Base-by-base conservation (phyloP, 2,113 vertebrate genomes). In the Lutjanus erythropterus region DNA sequence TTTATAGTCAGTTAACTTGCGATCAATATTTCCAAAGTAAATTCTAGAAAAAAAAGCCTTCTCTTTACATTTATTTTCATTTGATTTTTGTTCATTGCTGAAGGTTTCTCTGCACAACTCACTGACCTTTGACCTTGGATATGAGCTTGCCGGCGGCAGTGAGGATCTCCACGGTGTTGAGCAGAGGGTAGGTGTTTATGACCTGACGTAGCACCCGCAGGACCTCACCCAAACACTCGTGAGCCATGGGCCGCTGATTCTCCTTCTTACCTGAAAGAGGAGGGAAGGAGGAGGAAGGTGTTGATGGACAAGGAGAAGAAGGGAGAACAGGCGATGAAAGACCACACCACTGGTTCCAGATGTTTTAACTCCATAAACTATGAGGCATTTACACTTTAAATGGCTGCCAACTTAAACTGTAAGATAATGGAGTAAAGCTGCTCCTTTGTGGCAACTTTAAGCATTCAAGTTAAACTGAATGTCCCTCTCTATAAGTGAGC, bases 151-250 rank as follows among this genome's bases (percentile, higher is more conserved):
- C 97, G 0, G 98, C 97, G 0, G 98, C 98, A 0, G 97, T 99
- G 84, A 99, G 96, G 2, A 96, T 98, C 94, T 99, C 98, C 93
- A 99, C 91, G 0, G 98, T 99, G 94, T 98, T 99, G 71, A 99
- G 96, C 86, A 98, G 96, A 0, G 97, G 98, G 89, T 98, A 97
- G 10, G 95, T 97, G 93, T 4, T 94, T 88, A 99, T 97, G 80
- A 99, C 92, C 93, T 98, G 98, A 3, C 95, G 96, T 84, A 99
- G 93, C 62, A 97, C 89, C 1, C 97, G 95, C 9, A 99, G 93
- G 18, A 97, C 96, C 80, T 99, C 98, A 0, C 97, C 97, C 83
- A 99, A 86, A 78, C 94, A 96, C 91, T 99, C 98, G 0, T 98
- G 97, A 29, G 97, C 97, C 84, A 96, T 46, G 0, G 96, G 96